These are phyloP conservation scores for Tricholaema leucomelas DNA, from an alignment of 2,113 vertebrate genomes.

Conservation along the genomic window DNA sequence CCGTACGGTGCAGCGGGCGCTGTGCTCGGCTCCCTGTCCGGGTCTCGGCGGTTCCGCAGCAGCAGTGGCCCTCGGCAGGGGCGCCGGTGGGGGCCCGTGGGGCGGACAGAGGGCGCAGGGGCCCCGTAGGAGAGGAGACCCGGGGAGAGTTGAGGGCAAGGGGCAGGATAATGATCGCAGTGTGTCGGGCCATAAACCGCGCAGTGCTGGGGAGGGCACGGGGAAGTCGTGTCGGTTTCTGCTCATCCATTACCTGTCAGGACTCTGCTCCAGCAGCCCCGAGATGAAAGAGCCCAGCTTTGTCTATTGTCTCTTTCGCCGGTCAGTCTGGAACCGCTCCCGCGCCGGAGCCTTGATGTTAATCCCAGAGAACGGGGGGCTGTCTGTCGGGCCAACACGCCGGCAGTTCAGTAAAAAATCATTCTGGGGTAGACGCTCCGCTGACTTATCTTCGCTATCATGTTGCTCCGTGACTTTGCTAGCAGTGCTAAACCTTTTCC, in stretches of 20 bases:
- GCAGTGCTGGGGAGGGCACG: constrained; percentile 45
- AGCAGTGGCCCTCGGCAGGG: not conserved
- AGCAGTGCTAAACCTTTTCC: not conserved
- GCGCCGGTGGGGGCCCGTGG: too few relatives aligned
- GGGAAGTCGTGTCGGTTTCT: constrained; percentile 52
- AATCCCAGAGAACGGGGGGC: not conserved
- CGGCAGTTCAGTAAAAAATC: not conserved
- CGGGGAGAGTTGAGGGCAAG: not conserved
- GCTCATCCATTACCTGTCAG: constrained; percentile 78
- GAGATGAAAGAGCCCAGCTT: not conserved
- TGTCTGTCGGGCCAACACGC: not conserved
- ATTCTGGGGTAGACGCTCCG: not conserved
- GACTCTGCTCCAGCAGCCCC: constrained; percentile 44
- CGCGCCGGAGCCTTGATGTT: not conserved
- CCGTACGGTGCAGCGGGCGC: not conserved
- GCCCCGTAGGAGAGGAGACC: not conserved
- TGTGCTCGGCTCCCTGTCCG: not conserved
- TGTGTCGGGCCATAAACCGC: constrained; percentile 26
- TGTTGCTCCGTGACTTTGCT: not conserved
- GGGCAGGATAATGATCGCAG: constrained; percentile 18
- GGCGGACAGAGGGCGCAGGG: not conserved
- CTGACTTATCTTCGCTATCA: not conserved
- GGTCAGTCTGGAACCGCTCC: constrained; percentile 3
- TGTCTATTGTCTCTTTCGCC: constrained; percentile 9
- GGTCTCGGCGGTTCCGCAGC: constrained; percentile 54